A percentile compares a stretch with the other conserved stretches of the same genome.
Evolutionary conservation across 2,888 invertebrate species (phyloP).

Genomic region (Chrysolina oricalcia): DNA sequence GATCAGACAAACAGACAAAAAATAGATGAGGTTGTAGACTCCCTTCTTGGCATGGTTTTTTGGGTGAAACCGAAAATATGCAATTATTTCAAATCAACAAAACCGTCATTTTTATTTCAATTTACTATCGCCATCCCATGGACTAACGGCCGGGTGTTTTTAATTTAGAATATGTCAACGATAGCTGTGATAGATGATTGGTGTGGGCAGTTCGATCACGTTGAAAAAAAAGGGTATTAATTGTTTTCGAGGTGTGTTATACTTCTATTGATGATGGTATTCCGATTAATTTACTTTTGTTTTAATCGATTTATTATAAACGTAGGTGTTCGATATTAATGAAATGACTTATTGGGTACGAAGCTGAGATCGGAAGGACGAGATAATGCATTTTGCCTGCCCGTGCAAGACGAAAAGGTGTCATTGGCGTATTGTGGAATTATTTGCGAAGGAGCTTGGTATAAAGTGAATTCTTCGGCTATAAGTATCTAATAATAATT

Average conservation of each 20-base stretch:
- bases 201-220: slow-evolving; percentile 70
- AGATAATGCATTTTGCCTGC: slow-evolving; percentile 33
- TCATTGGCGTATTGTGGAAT: neutral
- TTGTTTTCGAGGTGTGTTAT: slow-evolving; percentile 71
- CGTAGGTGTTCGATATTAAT: slow-evolving; percentile 69
- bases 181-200: slow-evolving; percentile 72
- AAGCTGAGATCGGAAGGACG: slow-evolving; percentile 35
- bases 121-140: neutral
- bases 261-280: slow-evolving; percentile 65
- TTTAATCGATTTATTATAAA: slow-evolving; percentile 70
- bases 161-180: slow-evolving; percentile 73
- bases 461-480: too few species aligned
- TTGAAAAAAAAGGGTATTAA: slow-evolving; percentile 66
- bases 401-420: slow-evolving; percentile 1
- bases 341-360: slow-evolving; percentile 60
- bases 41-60: too few species aligned
- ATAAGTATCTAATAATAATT: too few species aligned
- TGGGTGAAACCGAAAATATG: too few species aligned
- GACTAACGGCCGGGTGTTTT: slow-evolving; percentile 69
- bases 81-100: too few species aligned
- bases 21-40: too few species aligned
- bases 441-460: neutral
- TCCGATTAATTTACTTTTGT: slow-evolving; percentile 69
- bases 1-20: too few species aligned
- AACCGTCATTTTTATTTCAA: neutral